Evolutionary conservation across 1,140 invertebrate genomes (phyloP), one percentile per base, ranked within the genome.

Genomic region (Sogatella furcifera): DNA sequence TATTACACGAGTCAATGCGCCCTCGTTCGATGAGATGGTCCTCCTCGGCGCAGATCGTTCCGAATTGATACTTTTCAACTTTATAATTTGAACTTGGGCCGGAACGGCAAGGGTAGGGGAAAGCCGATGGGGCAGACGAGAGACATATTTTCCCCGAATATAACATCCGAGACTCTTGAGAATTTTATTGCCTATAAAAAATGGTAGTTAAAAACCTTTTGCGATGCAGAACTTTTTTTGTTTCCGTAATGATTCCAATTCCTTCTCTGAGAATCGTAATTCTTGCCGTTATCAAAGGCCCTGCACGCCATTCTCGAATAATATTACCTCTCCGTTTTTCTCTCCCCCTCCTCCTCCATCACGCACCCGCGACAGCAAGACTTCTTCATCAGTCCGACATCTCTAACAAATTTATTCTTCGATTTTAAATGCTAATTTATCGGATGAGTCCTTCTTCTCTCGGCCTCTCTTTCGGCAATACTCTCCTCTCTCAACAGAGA

Each of bases 161-260:
- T 63, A 59, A 63, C 54, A 63, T 63, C 43, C 62, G 62, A 59
- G 55, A 52, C 57, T 55, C 62, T 63, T 63, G 62, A 63, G 62
- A 55, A 63, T 63, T 63, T 63, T 59, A 63, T 63, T 55, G 57
- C 62, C 62, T 59, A 63, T 63, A 63, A 63, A 62, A 63, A 63
- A 63, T 43, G 57, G 53, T 59, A 63, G 62, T 63, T 63, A 63
- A 55, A 63, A 63, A 58, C 57, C 57, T 59, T 63, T 59, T 59
- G 57, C 62, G 46, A 63, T 63, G 62, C 28, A 63, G 34, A 63
- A 63, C 57, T 63, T 59, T 57, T 63, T 63, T 63, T 63, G 46
- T 62, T 59, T 49, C 43, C 42, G 52, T 60, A 60, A 60, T 60
- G 59, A 60, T 60, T 54, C 21, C 59, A 60, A 34, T 60, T 49